These are phyloP conservation scores for Erynnis tages DNA, from an alignment of 2,888 invertebrate species.

Conservation along the genomic window DNA sequence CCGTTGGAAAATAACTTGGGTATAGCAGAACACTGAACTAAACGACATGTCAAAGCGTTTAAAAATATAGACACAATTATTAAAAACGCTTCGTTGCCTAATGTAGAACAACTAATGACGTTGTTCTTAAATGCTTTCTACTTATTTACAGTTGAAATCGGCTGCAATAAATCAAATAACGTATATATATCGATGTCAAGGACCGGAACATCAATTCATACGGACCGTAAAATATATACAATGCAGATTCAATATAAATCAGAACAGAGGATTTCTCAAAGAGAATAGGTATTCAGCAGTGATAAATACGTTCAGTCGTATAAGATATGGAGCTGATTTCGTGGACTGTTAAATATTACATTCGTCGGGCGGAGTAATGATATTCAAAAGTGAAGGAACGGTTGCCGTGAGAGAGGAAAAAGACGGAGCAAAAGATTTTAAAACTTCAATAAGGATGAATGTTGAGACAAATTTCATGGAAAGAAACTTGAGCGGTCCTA, in stretches of 20 bases:
- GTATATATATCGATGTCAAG: background rate
- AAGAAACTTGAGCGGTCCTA: constrained; percentile 26
- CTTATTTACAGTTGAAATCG: too few species aligned
- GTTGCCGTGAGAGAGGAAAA: constrained; percentile 17
- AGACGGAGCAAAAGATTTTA: constrained; percentile 18
- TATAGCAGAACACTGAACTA: too few species aligned
- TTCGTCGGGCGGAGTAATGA: constrained; percentile 22
- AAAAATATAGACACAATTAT: too few species aligned
- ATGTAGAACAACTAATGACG: too few species aligned
- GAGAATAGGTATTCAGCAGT: constrained; percentile 16
- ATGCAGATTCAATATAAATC: background rate
- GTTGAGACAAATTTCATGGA: constrained; percentile 27
- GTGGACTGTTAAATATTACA: constrained; percentile 24
- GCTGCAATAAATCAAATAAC: background rate
- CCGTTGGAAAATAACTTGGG: too few species aligned
- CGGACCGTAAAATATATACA: background rate
- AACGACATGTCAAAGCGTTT: too few species aligned
- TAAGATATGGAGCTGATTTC: constrained; percentile 21
- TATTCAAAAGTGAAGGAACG: constrained; percentile 25
- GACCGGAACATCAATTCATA: background rate
- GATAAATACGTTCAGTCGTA: constrained; percentile 16
- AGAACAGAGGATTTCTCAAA: constrained; percentile 12
- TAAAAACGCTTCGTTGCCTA: too few species aligned
- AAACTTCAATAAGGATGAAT: constrained; percentile 25
- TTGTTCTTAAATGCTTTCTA: too few species aligned